phyloP scores from a whole-genome alignment of 2,888 invertebrate species.

The Drosophila niveifrons region DNA sequence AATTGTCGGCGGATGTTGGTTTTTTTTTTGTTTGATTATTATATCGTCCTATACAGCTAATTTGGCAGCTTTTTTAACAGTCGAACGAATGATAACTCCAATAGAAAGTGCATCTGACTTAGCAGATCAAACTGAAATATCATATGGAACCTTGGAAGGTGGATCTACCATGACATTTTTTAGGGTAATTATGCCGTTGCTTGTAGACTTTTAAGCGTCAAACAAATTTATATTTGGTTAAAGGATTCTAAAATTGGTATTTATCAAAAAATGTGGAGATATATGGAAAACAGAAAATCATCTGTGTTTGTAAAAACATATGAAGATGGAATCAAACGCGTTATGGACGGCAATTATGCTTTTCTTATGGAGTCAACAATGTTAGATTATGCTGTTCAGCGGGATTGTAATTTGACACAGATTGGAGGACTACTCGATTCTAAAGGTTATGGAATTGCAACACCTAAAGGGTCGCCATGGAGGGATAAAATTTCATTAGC shows the following conservation, averaged over 20 bases:
- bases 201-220: background rate
- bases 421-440: slow-evolving; percentile 90
- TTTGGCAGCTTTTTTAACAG: slow-evolving; percentile 98
- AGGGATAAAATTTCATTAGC: slow-evolving; percentile 98
- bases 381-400: slow-evolving; percentile 97
- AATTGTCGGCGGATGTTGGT: slow-evolving; percentile 99
- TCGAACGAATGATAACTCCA: slow-evolving; percentile 97
- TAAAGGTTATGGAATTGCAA: slow-evolving; percentile 96
- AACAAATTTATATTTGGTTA: slow-evolving; percentile 17
- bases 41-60: slow-evolving; percentile 98
- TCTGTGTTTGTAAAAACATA: slow-evolving; percentile 95
- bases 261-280: slow-evolving; percentile 97
- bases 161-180: slow-evolving; percentile 99
- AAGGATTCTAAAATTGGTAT: slow-evolving; percentile 95
- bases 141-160: slow-evolving; percentile 96
- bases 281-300: slow-evolving; percentile 93
- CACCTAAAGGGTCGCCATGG: slow-evolving; percentile 98
- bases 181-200: slow-evolving; percentile 87
- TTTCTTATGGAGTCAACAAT: slow-evolving; percentile 99
- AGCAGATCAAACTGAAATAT: slow-evolving; percentile 96
- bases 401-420: slow-evolving; percentile 98
- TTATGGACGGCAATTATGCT: slow-evolving; percentile 96
- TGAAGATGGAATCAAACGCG: slow-evolving; percentile 95
- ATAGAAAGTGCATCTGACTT: slow-evolving; percentile 98
- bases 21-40: slow-evolving; percentile 99